Conservation (phyloP, 2,797 vertebrate genomes). For the Hydrophis major region DNA sequence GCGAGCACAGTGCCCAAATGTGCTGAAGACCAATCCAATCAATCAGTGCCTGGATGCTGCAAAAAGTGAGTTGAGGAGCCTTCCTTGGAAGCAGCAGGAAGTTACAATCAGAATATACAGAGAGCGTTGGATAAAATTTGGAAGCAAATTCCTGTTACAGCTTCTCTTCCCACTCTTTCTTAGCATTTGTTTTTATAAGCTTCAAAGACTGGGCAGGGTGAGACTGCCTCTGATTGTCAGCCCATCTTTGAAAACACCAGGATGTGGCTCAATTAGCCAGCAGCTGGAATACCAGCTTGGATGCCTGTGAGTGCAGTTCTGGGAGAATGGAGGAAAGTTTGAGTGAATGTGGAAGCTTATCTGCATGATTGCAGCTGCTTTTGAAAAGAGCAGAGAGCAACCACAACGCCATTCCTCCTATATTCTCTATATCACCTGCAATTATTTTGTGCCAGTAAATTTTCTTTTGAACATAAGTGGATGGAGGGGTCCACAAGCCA, state of each 20-base stretch:
- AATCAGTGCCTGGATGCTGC: slow-evolving; percentile 78
- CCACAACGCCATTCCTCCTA: not conserved
- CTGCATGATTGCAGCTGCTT: not conserved
- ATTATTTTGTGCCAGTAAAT: not conserved
- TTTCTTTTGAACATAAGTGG: not conserved
- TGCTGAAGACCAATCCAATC: slow-evolving; percentile 75
- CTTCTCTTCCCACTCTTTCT: not conserved
- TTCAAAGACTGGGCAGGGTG: not conserved
- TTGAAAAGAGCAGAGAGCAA: not conserved
- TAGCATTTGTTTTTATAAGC: not conserved
- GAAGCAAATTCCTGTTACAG: not conserved
- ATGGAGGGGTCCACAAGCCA: not conserved
- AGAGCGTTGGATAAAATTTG: not conserved
- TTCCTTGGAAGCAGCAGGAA: not conserved
- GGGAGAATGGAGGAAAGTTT: not conserved
- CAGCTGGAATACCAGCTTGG: not conserved
- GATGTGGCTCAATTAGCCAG: not conserved
- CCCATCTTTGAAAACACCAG: not conserved
- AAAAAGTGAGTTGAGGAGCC: slow-evolving; percentile 70
- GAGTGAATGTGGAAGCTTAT: not conserved
- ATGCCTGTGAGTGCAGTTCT: not conserved
- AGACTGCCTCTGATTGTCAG: not conserved
- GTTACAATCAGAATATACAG: not conserved
- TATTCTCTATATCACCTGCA: not conserved
- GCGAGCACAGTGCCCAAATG: slow-evolving; percentile 78